phyloP scores from a whole-genome alignment of 2,113 vertebrate genomes.

The Bubalus kerabau region DNA sequence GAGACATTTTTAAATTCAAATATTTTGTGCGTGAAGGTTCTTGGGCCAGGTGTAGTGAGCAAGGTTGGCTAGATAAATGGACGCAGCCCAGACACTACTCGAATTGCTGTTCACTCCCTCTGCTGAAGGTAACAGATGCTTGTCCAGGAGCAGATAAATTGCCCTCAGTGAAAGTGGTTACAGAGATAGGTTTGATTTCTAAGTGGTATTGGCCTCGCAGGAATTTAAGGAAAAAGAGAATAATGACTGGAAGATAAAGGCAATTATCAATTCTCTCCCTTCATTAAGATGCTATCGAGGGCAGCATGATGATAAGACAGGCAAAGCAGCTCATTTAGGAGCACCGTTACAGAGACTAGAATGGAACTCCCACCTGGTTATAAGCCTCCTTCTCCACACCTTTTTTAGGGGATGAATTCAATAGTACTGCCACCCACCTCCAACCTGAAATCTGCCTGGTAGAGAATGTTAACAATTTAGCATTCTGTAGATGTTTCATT shows the following conservation, averaged over 20 bases:
- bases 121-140: not conserved
- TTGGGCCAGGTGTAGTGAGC: not conserved
- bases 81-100: not conserved
- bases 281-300: not conserved
- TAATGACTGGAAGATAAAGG: conserved; percentile 7
- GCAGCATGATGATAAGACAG: not conserved
- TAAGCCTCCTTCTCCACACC: not conserved
- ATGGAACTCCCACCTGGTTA: not conserved
- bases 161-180: not conserved
- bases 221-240: conserved; percentile 16
- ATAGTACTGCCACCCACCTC: not conserved
- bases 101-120: not conserved
- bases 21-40: not conserved
- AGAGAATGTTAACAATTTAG: not conserved
- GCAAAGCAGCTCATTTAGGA: not conserved
- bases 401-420: not conserved
- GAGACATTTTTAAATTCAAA: not conserved
- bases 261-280: not conserved
- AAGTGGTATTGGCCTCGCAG: conserved; percentile 15
- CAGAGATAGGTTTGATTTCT: conserved; percentile 34
- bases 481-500: not conserved
- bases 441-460: not conserved
- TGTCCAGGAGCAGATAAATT: not conserved
- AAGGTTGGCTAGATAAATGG: not conserved
- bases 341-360: not conserved